Base-by-base conservation (phyloP, 1,140 invertebrate genomes). In the Halesus radiatus region DNA sequence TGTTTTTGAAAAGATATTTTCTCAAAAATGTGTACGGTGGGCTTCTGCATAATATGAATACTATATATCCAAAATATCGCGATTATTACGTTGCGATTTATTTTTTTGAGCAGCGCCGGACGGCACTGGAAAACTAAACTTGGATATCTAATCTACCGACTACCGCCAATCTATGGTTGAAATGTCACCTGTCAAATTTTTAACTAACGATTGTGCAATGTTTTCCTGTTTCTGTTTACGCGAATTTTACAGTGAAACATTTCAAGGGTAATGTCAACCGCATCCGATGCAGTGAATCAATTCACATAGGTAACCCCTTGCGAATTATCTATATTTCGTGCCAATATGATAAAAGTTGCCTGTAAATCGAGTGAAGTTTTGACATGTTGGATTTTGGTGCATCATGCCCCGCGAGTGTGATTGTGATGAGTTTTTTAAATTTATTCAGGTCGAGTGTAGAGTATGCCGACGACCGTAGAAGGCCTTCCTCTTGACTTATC, bases 401-500 rank as follows among this genome's bases (percentile, higher is more conserved):
- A 70, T 20, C 32, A 45, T 50, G 37, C 32, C 22, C 7, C 20
- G 23, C 4, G 18, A 76, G 62, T 76, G 74, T 62, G 15, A 26
- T 16, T 29, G 45, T 26, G n/a, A 20, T 64, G 45, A 23, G 22
- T 20, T 45, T 77, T 62, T 77, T 79, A 74, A 13, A 62, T 53
- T 53, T 62, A 74, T 74, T 53, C 78, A 79, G 68, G 78, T n/a
- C 68, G 45, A 62, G 53, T 50, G n/a, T 74, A 80, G 56, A 80
- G 74, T 37, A 80, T 80, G 79, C 79, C 79, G 64, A 80, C 79
- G 73, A 70, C 79, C 58, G 62, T 29, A 23, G 60, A 26, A 58
- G 75, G 54, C 68, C 80, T 81, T 73, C 80, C 80, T 77, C 58
- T 81, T 60, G 80, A 77, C 15, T 73, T 81, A 78, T 81, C 80